Conservation (phyloP, 2,113 vertebrate genomes). For the Cyanocitta stelleri region DNA sequence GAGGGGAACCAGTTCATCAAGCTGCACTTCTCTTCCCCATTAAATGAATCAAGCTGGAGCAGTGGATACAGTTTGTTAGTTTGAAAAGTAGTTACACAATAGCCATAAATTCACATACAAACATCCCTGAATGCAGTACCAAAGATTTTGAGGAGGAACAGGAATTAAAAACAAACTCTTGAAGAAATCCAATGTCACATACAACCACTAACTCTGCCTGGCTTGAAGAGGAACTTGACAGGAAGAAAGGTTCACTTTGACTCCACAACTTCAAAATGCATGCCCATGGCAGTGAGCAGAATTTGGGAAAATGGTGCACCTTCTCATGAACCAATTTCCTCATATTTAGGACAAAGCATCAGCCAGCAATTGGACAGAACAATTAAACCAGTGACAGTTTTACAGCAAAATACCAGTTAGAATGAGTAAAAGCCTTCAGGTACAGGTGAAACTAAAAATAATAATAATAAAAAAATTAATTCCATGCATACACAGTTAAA, state of each 20-base stretch:
- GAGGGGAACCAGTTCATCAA: not conserved
- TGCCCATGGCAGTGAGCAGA: not conserved
- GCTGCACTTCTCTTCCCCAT: not conserved
- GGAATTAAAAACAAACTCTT: not conserved
- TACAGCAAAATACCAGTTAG: slow-evolving; percentile 74
- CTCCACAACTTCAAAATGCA: not conserved
- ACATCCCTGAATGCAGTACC: not conserved
- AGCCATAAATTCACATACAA: not conserved
- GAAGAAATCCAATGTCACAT: not conserved
- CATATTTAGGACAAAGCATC: slow-evolving; percentile 51
- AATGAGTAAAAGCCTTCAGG: slow-evolving; percentile 67
- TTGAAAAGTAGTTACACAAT: not conserved
- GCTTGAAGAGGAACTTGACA: not conserved
- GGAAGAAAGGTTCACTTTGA: not conserved
- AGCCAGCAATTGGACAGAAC: slow-evolving; percentile 56
- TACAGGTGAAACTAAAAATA: slow-evolving; percentile 60
- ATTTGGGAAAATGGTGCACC: slow-evolving; percentile 3
- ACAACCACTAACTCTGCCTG: not conserved
- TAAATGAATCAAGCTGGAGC: not conserved
- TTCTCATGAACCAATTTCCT: slow-evolving; percentile 44
- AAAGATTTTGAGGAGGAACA: not conserved
- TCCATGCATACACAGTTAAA: slow-evolving; percentile 71
- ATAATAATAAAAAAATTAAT: slow-evolving; percentile 58
- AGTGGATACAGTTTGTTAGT: slow-evolving; percentile 20
- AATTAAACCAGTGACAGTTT: slow-evolving; percentile 71